Percentiles rank a stretch among this genome's conserved stretches.
Evolutionary conservation across 2,888 invertebrate genomes (phyloP).

Genomic region (Drosophila algonquin): DNA sequence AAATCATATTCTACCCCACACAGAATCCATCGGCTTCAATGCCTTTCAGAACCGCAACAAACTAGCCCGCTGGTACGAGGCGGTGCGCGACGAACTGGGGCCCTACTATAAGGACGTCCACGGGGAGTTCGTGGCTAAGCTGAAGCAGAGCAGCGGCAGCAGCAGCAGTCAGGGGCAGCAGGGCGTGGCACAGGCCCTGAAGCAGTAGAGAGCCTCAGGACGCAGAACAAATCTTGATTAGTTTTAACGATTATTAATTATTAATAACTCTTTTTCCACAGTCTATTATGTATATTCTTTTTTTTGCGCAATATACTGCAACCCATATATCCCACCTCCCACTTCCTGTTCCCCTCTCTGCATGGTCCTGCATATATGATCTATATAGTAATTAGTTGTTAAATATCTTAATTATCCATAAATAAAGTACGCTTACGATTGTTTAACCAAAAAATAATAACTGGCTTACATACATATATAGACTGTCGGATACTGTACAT

Average conservation of each 20-base stretch:
- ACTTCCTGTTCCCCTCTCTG: background rate
- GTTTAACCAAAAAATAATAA: slow-evolving; percentile 4
- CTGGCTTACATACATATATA: no score
- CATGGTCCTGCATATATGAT: background rate
- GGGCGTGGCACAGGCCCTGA: slow-evolving; percentile 68
- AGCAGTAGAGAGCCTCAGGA: slow-evolving; percentile 59
- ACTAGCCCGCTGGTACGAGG: slow-evolving; percentile 87
- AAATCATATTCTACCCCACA: background rate
- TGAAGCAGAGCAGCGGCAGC: slow-evolving; percentile 64
- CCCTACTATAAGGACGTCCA: slow-evolving; percentile 88
- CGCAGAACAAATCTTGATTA: slow-evolving; percentile 25
- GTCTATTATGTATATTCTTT: background rate
- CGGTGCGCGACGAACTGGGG: slow-evolving; percentile 86
- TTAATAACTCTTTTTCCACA: slow-evolving; percentile 1
- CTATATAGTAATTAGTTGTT: slow-evolving; percentile 30
- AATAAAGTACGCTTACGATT: slow-evolving; percentile 34
- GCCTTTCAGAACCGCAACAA: slow-evolving; percentile 86
- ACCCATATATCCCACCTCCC: background rate
- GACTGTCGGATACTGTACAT: no score
- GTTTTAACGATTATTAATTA: slow-evolving; percentile 13
- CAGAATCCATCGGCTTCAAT: slow-evolving; percentile 88
- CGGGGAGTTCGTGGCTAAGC: slow-evolving; percentile 74
- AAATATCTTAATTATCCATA: slow-evolving; percentile 30
- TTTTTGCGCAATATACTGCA: background rate
- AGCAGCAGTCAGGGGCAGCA: slow-evolving; percentile 31